These are phyloP conservation scores for Spinus olivaceus DNA, from an alignment of 2,797 vertebrate species.

Conservation along the genomic window DNA sequence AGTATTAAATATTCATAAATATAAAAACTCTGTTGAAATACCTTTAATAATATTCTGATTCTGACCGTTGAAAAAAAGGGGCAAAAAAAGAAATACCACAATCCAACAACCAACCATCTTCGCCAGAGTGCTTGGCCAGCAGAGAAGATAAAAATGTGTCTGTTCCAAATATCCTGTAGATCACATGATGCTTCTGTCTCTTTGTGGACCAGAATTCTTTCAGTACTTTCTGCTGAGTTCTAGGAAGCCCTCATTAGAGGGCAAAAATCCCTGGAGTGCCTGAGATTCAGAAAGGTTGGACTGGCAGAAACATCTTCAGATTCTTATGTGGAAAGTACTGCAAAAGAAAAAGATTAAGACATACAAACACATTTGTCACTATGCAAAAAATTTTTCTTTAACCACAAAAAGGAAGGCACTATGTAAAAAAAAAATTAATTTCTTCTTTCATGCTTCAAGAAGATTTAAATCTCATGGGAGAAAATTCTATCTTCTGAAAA, in stretches of 20 bases:
- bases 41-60: not conserved
- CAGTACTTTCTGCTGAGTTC: not conserved
- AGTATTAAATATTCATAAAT: conserved; percentile 59
- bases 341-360: not conserved
- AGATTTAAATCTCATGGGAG: not conserved
- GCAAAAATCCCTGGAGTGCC: conserved; percentile 14
- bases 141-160: conserved; percentile 4
- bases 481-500: not conserved
- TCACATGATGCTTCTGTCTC: not conserved
- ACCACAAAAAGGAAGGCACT: not conserved
- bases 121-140: not conserved
- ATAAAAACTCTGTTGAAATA: conserved; percentile 51
- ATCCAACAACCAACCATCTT: not conserved
- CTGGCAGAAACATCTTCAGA: conserved; percentile 76
- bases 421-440: not conserved
- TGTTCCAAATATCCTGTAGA: not conserved
- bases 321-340: conserved; percentile 98
- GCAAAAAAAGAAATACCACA: not conserved
- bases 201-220: not conserved
- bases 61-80: not conserved
- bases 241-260: conserved; percentile 9
- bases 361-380: not conserved
- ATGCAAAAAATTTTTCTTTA: not conserved
- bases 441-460: not conserved
- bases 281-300: conserved; percentile 61